These are phyloP conservation scores for Selenia dentaria DNA, from an alignment of 2,888 invertebrate genomes.

Conservation along the genomic window DNA sequence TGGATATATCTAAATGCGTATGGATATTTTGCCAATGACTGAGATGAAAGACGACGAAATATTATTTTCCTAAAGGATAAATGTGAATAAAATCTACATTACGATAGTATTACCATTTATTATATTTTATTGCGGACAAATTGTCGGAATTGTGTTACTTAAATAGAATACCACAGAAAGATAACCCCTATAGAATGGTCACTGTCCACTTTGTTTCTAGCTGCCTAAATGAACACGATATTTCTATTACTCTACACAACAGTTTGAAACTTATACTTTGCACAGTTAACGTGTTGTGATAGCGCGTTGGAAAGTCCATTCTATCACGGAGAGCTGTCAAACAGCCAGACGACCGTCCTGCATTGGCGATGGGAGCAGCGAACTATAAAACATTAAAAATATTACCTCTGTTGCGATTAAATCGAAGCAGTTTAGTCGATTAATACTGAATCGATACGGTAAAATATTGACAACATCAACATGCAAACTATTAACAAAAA, in stretches of 20 bases:
- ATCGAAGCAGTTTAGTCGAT: constrained; percentile 10
- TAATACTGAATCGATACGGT: neutral
- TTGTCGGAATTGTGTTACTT: constrained; percentile 5
- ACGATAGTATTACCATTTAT: too few species aligned
- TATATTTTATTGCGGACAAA: constrained; percentile 2
- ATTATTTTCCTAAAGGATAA: neutral
- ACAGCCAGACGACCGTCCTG: constrained; percentile 61
- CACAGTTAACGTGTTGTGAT: constrained; percentile 16
- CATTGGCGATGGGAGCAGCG: constrained; percentile 69
- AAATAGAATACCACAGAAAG: constrained; percentile 1
- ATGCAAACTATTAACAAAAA: neutral
- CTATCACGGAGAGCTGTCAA: constrained; percentile 49
- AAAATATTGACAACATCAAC: neutral
- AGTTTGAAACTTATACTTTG: constrained; percentile 5
- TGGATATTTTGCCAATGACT: neutral
- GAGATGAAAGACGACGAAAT: neutral
- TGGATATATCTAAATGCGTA: neutral
- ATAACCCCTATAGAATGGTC: neutral
- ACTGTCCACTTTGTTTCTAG: neutral
- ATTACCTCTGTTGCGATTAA: constrained; percentile 8
- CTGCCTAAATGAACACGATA: constrained; percentile 7
- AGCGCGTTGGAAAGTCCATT: constrained; percentile 26
- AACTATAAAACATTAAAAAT: constrained; percentile 52
- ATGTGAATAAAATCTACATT: too few species aligned
- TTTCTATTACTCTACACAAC: constrained; percentile 2